A percentile compares a stretch with the other conserved stretches of the same genome.
phyloP scores from a whole-genome alignment of 2,888 invertebrate species.

The Melikaiella ostensackeni region DNA sequence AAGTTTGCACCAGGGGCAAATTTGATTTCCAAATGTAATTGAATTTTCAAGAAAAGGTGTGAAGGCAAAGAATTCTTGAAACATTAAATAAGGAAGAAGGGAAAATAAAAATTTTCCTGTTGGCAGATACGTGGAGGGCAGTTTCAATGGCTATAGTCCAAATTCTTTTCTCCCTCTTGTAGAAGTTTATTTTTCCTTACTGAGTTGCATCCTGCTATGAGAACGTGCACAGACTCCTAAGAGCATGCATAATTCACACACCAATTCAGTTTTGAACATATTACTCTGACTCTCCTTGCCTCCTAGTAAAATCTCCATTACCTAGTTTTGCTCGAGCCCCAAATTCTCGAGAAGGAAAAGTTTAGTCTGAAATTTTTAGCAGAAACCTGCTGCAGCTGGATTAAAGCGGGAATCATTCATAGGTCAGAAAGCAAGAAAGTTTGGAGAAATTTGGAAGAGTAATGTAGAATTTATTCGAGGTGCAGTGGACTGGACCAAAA shows the following conservation, averaged over 20 bases:
- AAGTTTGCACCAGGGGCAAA: conserved; percentile 7
- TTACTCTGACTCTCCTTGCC: not conserved
- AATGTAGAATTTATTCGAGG: not conserved
- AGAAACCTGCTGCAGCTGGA: not conserved
- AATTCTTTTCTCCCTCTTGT: conserved; percentile 20
- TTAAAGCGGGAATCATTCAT: conserved; percentile 4
- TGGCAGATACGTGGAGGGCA: conserved; percentile 27
- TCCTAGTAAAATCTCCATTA: not conserved
- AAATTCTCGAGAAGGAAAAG: not conserved
- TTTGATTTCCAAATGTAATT: not conserved
- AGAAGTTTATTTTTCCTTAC: conserved; percentile 28
- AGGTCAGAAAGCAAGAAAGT: not conserved
- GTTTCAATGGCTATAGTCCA: conserved; percentile 28
- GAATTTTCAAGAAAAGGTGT: conserved; percentile 1
- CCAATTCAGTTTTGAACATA: not conserved
- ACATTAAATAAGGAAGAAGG: conserved; percentile 24
- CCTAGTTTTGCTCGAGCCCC: not conserved
- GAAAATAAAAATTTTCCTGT: conserved; percentile 23
- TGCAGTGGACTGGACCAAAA: not conserved
- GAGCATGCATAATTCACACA: not conserved
- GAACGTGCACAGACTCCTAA: not conserved
- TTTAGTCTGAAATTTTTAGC: not conserved
- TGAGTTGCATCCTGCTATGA: conserved; percentile 1
- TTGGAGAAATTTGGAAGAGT: conserved; percentile 8
- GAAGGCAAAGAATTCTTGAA: conserved; percentile 14